These are phyloP conservation scores for Eudemis profundana DNA, from an alignment of 2,888 invertebrate species.

Conservation along the genomic window DNA sequence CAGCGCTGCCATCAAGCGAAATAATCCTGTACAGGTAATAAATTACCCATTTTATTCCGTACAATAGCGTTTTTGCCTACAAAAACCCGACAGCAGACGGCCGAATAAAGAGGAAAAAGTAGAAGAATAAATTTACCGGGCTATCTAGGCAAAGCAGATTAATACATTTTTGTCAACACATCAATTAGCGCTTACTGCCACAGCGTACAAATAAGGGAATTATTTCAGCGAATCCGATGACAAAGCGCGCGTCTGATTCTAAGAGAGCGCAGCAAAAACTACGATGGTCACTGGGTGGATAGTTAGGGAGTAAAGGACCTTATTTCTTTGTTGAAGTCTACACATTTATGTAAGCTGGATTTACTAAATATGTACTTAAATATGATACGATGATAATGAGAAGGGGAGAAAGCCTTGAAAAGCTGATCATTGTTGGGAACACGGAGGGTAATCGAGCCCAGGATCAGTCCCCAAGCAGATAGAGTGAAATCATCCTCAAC, in stretches of 20 bases:
- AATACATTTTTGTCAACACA: constrained; percentile 51
- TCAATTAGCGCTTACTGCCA: constrained; percentile 51
- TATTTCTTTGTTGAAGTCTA: constrained; percentile 1
- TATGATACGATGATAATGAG: no score
- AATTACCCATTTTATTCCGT: constrained; percentile 25
- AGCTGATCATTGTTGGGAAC: no score
- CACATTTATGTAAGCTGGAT: not conserved
- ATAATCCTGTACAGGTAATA: constrained; percentile 36
- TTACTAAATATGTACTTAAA: no score
- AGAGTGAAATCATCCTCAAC: no score
- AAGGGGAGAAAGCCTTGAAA: no score
- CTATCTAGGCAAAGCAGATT: constrained; percentile 42
- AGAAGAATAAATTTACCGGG: constrained; percentile 30
- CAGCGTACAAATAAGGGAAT: constrained; percentile 48
- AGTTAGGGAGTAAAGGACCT: not conserved
- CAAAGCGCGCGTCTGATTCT: constrained; percentile 44
- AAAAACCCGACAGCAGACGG: constrained; percentile 26
- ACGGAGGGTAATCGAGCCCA: no score
- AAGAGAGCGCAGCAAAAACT: constrained; percentile 22
- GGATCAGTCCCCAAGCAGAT: no score
- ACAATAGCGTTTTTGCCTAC: constrained; percentile 32
- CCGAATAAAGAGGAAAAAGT: constrained; percentile 23
- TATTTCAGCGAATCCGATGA: constrained; percentile 50
- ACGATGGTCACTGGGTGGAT: not conserved
- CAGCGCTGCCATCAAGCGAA: constrained; percentile 18